A percentile compares a stretch with the other conserved stretches of the same genome.
These are phyloP conservation scores for Parus major DNA, from an alignment of 2,113 vertebrate genomes.

Conservation along the genomic window DNA sequence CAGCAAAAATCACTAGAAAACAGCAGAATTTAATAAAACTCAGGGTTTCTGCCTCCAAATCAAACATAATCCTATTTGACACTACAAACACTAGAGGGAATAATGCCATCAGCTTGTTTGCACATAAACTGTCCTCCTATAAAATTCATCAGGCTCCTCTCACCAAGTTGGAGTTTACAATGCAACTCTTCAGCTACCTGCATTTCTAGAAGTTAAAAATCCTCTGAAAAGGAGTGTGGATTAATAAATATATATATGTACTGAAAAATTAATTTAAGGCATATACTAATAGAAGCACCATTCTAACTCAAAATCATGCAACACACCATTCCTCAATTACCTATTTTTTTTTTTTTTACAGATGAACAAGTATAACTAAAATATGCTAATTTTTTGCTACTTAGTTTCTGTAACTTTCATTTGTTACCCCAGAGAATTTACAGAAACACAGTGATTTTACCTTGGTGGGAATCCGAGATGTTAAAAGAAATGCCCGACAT, in stretches of 20 bases:
- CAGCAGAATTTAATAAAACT: background rate
- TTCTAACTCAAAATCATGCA: background rate
- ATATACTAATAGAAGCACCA: background rate
- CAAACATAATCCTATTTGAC: background rate
- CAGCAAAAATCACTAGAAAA: background rate
- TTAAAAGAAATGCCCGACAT: slow-evolving; percentile 90
- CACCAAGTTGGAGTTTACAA: background rate
- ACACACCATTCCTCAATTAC: background rate
- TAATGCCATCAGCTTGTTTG: background rate
- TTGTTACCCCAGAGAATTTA: background rate
- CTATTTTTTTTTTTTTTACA: background rate
- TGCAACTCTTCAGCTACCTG: background rate
- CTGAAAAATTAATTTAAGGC: background rate
- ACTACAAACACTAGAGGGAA: background rate
- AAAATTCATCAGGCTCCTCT: background rate
- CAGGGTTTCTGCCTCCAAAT: background rate
- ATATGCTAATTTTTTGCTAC: background rate
- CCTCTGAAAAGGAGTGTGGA: background rate
- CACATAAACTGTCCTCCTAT: background rate
- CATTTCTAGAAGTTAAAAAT: background rate
- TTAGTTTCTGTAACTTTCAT: background rate
- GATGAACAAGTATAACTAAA: background rate
- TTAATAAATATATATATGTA: too few species aligned
- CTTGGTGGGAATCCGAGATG: slow-evolving; percentile 92
- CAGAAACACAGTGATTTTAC: slow-evolving; percentile 70